Conservation (phyloP, 2,797 vertebrate species). For the Avahi laniger region DNA sequence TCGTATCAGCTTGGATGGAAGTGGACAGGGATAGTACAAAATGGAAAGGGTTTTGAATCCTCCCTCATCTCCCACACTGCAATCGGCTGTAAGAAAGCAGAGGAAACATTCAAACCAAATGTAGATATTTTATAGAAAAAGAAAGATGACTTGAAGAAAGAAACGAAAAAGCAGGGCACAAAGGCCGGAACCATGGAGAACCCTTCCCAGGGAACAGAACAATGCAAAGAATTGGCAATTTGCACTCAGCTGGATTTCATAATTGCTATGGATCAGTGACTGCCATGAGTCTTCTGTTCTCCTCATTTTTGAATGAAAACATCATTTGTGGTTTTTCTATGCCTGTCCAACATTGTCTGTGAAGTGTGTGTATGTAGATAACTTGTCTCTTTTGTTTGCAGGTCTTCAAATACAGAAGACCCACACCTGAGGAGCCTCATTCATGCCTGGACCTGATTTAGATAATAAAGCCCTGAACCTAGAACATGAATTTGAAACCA, state of each 20-base stretch:
- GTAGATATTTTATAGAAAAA: neutral
- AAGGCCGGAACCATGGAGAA: slow-evolving; percentile 44
- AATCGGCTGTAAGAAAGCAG: neutral
- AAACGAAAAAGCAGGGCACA: slow-evolving; percentile 19
- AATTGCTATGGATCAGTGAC: neutral
- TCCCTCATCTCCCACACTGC: neutral
- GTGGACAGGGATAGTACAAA: neutral
- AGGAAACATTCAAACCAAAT: neutral
- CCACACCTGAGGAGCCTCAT: neutral
- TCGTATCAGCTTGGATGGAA: neutral
- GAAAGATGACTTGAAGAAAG: slow-evolving; percentile 36
- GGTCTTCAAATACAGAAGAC: neutral
- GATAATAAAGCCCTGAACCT: neutral
- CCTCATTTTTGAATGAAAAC: neutral
- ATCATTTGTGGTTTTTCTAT: neutral
- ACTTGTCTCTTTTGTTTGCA: neutral
- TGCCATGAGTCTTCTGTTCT: neutral
- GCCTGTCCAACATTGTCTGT: neutral
- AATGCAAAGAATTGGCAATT: slow-evolving; percentile 21
- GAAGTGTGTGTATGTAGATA: neutral
- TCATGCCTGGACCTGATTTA: neutral
- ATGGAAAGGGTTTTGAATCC: neutral
- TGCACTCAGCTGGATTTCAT: slow-evolving; percentile 24
- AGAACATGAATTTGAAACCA: neutral
- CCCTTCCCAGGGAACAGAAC: neutral